phyloP scores from a whole-genome alignment of 2,797 vertebrate genomes.

The Nannoperca obscura region DNA sequence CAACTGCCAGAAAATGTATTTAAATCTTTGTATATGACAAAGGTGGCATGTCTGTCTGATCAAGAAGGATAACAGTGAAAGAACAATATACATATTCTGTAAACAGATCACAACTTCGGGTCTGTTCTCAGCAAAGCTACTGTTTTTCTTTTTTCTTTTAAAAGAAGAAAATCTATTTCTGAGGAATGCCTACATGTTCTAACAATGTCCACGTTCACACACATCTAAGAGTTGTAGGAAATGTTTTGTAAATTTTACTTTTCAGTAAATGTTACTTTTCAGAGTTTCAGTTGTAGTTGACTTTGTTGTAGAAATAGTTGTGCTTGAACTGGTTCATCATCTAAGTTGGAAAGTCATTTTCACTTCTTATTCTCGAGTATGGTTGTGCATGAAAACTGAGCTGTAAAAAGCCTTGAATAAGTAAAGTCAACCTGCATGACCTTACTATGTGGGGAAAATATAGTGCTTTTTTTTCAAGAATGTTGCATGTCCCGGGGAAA shows the following conservation, averaged over 20 bases:
- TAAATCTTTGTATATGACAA: not conserved
- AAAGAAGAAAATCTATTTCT: not conserved
- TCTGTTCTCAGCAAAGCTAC: not conserved
- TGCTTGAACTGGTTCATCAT: slow-evolving; percentile 4
- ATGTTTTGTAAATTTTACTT: not conserved
- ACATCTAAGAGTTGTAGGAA: not conserved
- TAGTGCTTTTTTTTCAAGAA: slow-evolving; percentile 12
- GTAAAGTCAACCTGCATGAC: not conserved
- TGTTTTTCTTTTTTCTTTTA: slow-evolving; percentile 1
- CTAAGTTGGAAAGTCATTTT: slow-evolving; percentile 20
- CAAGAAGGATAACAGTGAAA: not conserved
- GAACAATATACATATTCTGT: not conserved
- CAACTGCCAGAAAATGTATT: not conserved
- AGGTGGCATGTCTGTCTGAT: not conserved
- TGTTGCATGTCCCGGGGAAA: slow-evolving; percentile 26
- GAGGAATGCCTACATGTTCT: slow-evolving; percentile 47
- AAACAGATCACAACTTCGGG: not conserved
- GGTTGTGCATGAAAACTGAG: not conserved
- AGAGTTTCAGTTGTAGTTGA: too few relatives aligned
- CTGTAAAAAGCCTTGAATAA: not conserved
- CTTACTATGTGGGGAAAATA: not conserved
- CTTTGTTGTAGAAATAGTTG: not conserved
- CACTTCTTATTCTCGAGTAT: not conserved
- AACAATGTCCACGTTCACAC: slow-evolving; percentile 2
- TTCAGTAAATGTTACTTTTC: too few relatives aligned